Conservation (phyloP, 2,113 vertebrate species). For the Capreolus pygargus region DNA sequence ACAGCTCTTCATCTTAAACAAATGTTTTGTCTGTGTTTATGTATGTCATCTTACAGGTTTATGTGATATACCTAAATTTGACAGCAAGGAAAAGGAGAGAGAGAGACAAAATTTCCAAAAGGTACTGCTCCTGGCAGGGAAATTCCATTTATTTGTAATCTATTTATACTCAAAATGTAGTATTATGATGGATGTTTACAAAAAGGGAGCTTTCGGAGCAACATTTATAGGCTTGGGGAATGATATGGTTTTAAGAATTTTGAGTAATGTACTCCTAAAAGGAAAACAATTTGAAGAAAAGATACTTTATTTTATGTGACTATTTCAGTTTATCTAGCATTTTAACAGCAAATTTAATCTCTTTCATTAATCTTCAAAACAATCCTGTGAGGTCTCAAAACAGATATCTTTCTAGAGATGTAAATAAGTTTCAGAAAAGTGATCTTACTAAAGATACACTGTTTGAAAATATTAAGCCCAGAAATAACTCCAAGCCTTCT, state of each 20-base stretch:
- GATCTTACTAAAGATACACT: neutral
- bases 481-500: neutral
- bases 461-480: neutral
- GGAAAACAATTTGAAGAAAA: neutral
- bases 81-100: neutral
- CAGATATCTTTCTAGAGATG: neutral
- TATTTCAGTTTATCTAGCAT: neutral
- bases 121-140: neutral
- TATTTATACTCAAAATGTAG: neutral
- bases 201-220: neutral
- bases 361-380: neutral
- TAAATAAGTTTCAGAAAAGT: neutral
- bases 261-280: neutral
- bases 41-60: neutral
- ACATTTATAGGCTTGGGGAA: neutral
- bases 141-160: neutral
- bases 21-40: conserved; percentile 34
- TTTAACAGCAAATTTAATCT: neutral
- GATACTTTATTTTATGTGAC: neutral
- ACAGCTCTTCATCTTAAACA: conserved; percentile 31
- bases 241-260: neutral
- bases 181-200: neutral
- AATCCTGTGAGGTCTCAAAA: neutral
- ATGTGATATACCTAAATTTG: neutral
- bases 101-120: neutral